These are phyloP conservation scores for Listrodromus nycthemerus DNA, from an alignment of 2,888 invertebrate genomes.

Conservation along the genomic window DNA sequence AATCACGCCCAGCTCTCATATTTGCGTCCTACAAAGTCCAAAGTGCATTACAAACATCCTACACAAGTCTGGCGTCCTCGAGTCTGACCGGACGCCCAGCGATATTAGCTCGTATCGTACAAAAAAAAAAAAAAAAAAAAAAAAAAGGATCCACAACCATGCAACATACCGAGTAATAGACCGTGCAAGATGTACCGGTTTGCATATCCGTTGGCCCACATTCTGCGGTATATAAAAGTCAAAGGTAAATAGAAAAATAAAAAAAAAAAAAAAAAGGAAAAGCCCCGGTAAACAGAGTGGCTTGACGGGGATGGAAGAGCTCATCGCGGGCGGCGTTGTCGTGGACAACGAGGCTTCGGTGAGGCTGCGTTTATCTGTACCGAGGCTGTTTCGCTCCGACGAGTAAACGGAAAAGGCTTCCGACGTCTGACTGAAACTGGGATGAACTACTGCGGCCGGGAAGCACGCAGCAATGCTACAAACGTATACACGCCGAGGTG, in stretches of 20 bases:
- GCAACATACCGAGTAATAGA: not conserved
- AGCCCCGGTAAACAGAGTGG: not conserved
- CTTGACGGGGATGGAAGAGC: not conserved
- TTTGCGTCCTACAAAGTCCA: conserved; percentile 13
- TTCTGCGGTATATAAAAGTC: conserved; percentile 17
- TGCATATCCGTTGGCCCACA: conserved; percentile 17
- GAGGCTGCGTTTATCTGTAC: no score
- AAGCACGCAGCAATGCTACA: conserved; percentile 47
- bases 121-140: not conserved
- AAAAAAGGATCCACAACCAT: not conserved
- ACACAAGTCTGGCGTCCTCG: conserved; percentile 33
- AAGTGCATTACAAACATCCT: conserved; percentile 17
- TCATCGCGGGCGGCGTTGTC: not conserved
- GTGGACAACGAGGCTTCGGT: not conserved
- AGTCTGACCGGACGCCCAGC: conserved; percentile 17
- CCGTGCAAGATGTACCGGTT: not conserved
- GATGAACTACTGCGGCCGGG: conserved; percentile 60
- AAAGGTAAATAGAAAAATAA: conserved; percentile 1
- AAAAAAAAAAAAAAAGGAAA: not conserved
- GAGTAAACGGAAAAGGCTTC: conserved; percentile 33
- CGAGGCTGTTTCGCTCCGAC: conserved; percentile 6
- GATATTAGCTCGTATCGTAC: conserved; percentile 7
- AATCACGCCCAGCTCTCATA: conserved; percentile 41
- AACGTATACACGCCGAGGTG: conserved; percentile 17
- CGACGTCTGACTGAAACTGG: conserved; percentile 61